Evolutionary conservation across 2,113 vertebrate species (phyloP), one percentile per base, ranked within the genome.

Genomic region (Ptychochromis oligacanthus): DNA sequence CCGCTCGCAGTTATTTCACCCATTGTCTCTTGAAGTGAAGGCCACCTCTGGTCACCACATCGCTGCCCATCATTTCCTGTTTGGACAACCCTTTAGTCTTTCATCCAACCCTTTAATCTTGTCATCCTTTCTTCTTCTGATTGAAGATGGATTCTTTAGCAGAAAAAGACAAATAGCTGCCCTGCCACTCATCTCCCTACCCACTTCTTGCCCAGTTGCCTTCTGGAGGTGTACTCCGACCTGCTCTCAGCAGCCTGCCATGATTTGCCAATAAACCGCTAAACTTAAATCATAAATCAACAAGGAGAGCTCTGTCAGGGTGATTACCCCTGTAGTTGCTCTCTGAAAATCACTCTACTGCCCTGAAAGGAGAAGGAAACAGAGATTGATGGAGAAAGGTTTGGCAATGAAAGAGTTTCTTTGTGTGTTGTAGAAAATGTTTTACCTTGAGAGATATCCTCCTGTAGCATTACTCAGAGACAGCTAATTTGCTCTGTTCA

Each of bases 261-360:
- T 92, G 80, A 92, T 94, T 91, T 90, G 80, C 60, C 92, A 87
- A 87, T 91, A 91, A 91, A 93, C 92, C 92, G 90, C 80, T 83
- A 72, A 87, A 85, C 75, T 52, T 77, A 52, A 79, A 77, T 80
- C 92, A 87, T 92, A 91, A 92, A 94, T 94, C 92, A 93, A 72
- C 77, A 20, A 77, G 79, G 22, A 76, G 72, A 84, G 36, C 70
- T 82, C 64, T 90, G 88, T 89, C 82, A 77, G 64, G 14, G 58
- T 60, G 85, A 85, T 85, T 87, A 90, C 85, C 46, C 52, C 70
- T 38, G 79, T 82, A 62, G 75, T 60, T 89, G 28, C 78, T 60
- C 60, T 75, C 67, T 83, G 86, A 92, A 85, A 90, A 90, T 86
- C 88, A 81, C 81, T 81, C 31, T n/a, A 76, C 80, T 65, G 80